A percentile compares a stretch with the other conserved stretches of the same genome.
Conservation (phyloP, 1,140 invertebrate genomes). For the Lethocerus indicus region DNA sequence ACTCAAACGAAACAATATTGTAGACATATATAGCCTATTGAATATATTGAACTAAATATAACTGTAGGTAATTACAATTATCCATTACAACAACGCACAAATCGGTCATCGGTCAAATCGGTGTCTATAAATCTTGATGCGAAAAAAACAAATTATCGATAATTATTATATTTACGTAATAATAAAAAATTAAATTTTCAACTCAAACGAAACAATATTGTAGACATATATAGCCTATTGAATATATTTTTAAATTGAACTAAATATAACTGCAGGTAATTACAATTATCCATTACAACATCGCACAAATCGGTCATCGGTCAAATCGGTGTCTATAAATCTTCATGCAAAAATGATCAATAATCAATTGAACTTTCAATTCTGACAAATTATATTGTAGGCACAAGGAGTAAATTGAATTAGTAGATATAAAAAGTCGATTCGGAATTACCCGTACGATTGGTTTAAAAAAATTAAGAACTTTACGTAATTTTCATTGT, state of each 20-base stretch:
- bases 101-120: constrained; percentile 29
- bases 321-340: constrained; percentile 33
- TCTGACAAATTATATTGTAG: neutral
- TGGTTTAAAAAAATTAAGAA: too few species aligned
- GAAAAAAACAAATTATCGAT: constrained; percentile 12
- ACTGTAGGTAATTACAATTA: too few species aligned
- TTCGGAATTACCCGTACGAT: too few species aligned
- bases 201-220: constrained; percentile 1
- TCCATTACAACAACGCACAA: constrained; percentile 30
- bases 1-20: constrained; percentile 1
- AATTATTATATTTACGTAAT: neutral
- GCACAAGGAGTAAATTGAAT: neutral
- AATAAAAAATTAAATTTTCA: too few species aligned
- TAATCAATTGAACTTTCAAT: too few species aligned
- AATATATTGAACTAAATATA: neutral
- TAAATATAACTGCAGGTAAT: too few species aligned
- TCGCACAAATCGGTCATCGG: constrained; percentile 27
- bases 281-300: too few species aligned
- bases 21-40: neutral
- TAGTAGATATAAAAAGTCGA: too few species aligned
- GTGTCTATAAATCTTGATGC: constrained; percentile 31
- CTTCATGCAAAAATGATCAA: constrained; percentile 21
- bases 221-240: neutral
- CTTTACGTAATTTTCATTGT: too few species aligned
- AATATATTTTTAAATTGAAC: neutral